Conservation (phyloP, 2,113 vertebrate genomes). For the Chloropsis hardwickii region DNA sequence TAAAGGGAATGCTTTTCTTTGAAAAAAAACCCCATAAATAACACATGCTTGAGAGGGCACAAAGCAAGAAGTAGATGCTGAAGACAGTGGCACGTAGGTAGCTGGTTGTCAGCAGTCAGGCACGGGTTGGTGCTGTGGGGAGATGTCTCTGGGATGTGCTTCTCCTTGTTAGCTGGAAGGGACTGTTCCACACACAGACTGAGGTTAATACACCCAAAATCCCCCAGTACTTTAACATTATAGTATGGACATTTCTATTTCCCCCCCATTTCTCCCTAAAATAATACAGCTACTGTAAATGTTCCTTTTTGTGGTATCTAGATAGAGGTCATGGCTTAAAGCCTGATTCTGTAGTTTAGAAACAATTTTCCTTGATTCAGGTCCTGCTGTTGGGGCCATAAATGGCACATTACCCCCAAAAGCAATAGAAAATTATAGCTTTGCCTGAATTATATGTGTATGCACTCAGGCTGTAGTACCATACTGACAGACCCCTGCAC, state of each 20-base stretch:
- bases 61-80: neutral
- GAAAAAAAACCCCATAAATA: neutral
- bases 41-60: neutral
- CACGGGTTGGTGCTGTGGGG: neutral
- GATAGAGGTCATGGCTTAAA: neutral
- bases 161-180: neutral
- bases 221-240: neutral
- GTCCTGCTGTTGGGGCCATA: neutral
- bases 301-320: neutral
- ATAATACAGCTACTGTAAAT: neutral
- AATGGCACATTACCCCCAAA: neutral
- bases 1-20: neutral
- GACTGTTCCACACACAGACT: neutral
- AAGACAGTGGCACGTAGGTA: neutral
- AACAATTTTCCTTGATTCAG: neutral
- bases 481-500: neutral
- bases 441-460: neutral
- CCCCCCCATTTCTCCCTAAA: neutral
- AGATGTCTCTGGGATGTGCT: neutral
- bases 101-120: neutral
- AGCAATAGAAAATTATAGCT: neutral
- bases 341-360: neutral
- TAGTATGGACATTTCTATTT: neutral
- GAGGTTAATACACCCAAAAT: neutral
- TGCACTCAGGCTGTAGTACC: neutral